Evolutionary conservation across 2,888 invertebrate genomes (phyloP), one percentile per base, ranked within the genome.

Genomic region (Scaptomyza flava): DNA sequence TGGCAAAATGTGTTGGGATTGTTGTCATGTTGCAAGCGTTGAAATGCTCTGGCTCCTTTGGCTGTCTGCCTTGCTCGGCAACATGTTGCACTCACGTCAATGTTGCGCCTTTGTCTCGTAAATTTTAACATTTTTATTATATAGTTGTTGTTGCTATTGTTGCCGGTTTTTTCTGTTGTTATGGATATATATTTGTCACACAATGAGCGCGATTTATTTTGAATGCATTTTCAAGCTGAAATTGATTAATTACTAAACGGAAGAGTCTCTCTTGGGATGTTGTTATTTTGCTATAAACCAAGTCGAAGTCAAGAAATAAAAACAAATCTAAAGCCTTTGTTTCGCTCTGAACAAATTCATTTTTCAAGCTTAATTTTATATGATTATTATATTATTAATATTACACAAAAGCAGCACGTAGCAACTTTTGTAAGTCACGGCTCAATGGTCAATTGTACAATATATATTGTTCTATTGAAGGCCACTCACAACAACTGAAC

Each of bases 71-170:
- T 58, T 56, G 54, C 46, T 23, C 51, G 64, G 71, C 81, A 79
- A 81, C 86, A 85, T 77, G 83, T 83, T 75, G 79, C 63, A 41
- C 65, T 50, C 76, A 70, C 79, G 81, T 81, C 81, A 86, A 68
- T 78, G 70, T 83, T 83, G 68, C 76, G 81, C 81, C 81, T 81
- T 81, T 86, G 81, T 81, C 84, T 86, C 87, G 75, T 81, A 86
- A 78, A 83, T 81, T 73, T 78, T 38, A 78, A 86, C 81, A 83
- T 76, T 86, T 81, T 83, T 83, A 86, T 83, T 83, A 81, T 75
- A 73, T 75, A 76, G 36, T 56, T 54, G 51, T 45, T 48, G 50
- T 67, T 54, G 48, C 34, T 48, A 43, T 33, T 52, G 45, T 46
- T 36, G 46, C 1, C n/a, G 33, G 27, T 8, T 42, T 23, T 17